phyloP scores from a whole-genome alignment of 2,888 invertebrate species.

The Acronicta leporina region DNA sequence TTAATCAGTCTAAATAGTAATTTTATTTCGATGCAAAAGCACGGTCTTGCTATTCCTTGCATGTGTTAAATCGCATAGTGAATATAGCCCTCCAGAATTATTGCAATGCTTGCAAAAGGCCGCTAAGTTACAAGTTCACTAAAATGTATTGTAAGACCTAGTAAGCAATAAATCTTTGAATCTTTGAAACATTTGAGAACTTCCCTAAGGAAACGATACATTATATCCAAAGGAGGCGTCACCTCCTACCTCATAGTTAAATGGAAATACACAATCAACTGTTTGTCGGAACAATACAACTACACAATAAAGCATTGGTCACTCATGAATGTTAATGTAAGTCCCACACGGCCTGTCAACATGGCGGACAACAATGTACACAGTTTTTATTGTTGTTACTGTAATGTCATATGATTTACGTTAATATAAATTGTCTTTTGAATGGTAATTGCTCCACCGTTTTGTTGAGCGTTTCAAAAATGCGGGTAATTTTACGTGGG shows the following conservation, averaged over 20 bases:
- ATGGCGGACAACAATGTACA: constrained; percentile 22
- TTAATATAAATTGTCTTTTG: constrained; percentile 12
- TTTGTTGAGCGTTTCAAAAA: constrained; percentile 20
- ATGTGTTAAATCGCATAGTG: no score
- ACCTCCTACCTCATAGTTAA: constrained; percentile 50
- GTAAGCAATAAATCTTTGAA: no score
- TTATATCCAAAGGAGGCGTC: constrained; percentile 41
- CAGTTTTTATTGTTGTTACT: constrained; percentile 27
- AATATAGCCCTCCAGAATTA: no score
- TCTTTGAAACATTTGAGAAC: constrained; percentile 43
- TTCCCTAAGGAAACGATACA: constrained; percentile 38
- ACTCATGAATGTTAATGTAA: constrained; percentile 49
- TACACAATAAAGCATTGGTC: constrained; percentile 43
- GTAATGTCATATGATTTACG: constrained; percentile 14
- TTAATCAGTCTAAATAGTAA: no score
- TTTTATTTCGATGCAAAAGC: constrained; percentile 11
- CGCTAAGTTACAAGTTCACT: no score
- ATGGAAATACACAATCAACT: constrained; percentile 53
- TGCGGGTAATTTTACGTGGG: constrained; percentile 22
- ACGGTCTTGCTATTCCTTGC: constrained; percentile 5
- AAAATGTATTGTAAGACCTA: no score
- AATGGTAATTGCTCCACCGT: constrained; percentile 26
- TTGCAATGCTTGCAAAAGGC: no score
- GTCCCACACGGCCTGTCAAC: constrained; percentile 18
- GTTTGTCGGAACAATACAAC: constrained; percentile 45